Evolutionary conservation across 1,140 invertebrate genomes (phyloP), one percentile per base, ranked within the genome.

Genomic region (Solenopsis invicta): DNA sequence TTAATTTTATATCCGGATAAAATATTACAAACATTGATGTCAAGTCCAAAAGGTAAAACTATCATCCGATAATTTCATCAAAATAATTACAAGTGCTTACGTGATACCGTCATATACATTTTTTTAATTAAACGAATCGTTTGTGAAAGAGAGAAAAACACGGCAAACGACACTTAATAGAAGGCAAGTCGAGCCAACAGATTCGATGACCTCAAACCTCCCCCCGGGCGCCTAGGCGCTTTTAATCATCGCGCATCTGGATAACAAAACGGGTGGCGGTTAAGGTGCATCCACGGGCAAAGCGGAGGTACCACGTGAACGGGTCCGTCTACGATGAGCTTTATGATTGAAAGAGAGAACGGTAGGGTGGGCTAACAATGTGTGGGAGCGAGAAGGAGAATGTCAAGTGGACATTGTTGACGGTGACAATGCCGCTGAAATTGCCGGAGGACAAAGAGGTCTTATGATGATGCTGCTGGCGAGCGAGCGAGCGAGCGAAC

Each of bases 351-450:
- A 95, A 94, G 93, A 93, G 92, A 94, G 92, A 89, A 48, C 85
- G 71, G 24, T 78, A 67, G 89, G 91, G 87, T 87, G 91, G 86
- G 88, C 91, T 92, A 93, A 95, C 93, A 94, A 94, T 94, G 92
- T 85, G 91, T 86, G 76, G 18, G 90, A 95, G 92, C 88, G 93
- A 95, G 94, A 95, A 88, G 91, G 94, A 93, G 93, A 94, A 95
- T 95, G 94, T 95, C 95, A 95, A 95, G 95, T 95, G 94, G 94
- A 95, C 94, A 95, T 95, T 95, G 95, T 95, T 95, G 95, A 95
- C 93, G 94, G 94, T 94, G 94, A 95, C 95, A 95, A 95, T 95
- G 94, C 94, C 93, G 94, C 94, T 95, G 94, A 94, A 95, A 95
- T 95, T 95, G 94, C 94, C 93, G 93, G 94, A 95, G 94, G 95